Percentiles rank a stretch among this genome's conserved stretches.
These are phyloP conservation scores for Parapristionchus giblindavisi DNA, from an alignment of 2,888 invertebrate species.

Conservation along the genomic window DNA sequence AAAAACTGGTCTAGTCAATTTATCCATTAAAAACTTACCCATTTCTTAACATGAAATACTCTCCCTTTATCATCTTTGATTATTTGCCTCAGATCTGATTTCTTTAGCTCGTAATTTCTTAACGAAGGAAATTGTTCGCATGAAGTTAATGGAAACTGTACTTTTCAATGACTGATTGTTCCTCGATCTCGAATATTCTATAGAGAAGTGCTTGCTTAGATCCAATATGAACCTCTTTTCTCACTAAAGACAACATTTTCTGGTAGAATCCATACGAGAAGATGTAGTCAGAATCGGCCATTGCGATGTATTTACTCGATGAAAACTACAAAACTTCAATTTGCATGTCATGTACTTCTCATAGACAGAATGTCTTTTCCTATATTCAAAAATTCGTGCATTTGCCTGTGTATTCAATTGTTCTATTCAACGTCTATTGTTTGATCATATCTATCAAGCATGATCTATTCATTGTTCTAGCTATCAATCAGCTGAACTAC, in stretches of 20 bases:
- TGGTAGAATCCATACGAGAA: slow-evolving; percentile 11
- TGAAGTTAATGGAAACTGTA: not conserved
- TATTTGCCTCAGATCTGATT: not conserved
- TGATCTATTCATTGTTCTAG: too few species aligned
- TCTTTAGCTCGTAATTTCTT: not conserved
- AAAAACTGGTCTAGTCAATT: too few species aligned
- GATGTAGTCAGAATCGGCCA: slow-evolving; percentile 12
- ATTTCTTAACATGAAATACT: not conserved
- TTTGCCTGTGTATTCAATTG: too few species aligned
- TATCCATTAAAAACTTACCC: slow-evolving; percentile 2
- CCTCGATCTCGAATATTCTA: slow-evolving; percentile 9
- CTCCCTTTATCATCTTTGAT: not conserved
- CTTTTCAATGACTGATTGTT: not conserved
- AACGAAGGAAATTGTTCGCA: not conserved
- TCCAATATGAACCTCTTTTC: not conserved
- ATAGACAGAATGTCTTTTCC: too few species aligned
- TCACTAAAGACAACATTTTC: not conserved
- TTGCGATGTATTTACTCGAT: not conserved
- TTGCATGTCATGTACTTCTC: too few species aligned
- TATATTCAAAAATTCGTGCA: too few species aligned
- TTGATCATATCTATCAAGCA: too few species aligned
- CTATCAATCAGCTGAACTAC: too few species aligned
- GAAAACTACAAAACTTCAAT: slow-evolving; percentile 1
- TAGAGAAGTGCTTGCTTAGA: not conserved
- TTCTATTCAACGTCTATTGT: too few species aligned